Conservation (phyloP, 2,888 invertebrate genomes). For the Malacosoma neustria region DNA sequence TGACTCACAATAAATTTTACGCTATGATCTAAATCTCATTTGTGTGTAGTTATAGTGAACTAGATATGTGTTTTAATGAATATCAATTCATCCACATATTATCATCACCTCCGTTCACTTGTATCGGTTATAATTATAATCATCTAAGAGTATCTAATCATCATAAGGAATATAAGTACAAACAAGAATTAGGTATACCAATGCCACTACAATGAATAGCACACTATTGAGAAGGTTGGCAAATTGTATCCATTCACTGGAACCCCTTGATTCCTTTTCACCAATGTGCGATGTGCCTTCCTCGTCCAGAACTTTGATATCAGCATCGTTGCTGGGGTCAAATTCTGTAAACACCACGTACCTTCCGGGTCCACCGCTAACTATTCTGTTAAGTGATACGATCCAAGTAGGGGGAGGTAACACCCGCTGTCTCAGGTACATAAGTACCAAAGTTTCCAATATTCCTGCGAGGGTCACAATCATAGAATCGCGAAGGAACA, state of each 20-base stretch:
- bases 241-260: constrained; percentile 53
- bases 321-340: constrained; percentile 38
- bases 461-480: constrained; percentile 45
- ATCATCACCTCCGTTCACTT: background rate
- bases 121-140: background rate
- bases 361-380: constrained; percentile 45
- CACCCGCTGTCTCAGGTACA: constrained; percentile 36
- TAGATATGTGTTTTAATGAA: constrained; percentile 1
- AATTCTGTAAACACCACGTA: constrained; percentile 62
- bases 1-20: too few relatives aligned
- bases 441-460: constrained; percentile 45
- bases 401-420: constrained; percentile 48
- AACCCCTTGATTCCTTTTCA: constrained; percentile 21
- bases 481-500: constrained; percentile 63
- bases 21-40: too few relatives aligned
- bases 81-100: constrained; percentile 2
- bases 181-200: constrained; percentile 50
- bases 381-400: constrained; percentile 34
- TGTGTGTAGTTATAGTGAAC: too few relatives aligned
- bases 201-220: constrained; percentile 34
- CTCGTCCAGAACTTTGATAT: constrained; percentile 32
- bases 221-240: constrained; percentile 51
- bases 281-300: constrained; percentile 22
- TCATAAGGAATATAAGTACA: constrained; percentile 47
- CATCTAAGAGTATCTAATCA: constrained; percentile 10